Conservation (phyloP, 2,888 invertebrate genomes). For the Tetragonisca angustula region DNA sequence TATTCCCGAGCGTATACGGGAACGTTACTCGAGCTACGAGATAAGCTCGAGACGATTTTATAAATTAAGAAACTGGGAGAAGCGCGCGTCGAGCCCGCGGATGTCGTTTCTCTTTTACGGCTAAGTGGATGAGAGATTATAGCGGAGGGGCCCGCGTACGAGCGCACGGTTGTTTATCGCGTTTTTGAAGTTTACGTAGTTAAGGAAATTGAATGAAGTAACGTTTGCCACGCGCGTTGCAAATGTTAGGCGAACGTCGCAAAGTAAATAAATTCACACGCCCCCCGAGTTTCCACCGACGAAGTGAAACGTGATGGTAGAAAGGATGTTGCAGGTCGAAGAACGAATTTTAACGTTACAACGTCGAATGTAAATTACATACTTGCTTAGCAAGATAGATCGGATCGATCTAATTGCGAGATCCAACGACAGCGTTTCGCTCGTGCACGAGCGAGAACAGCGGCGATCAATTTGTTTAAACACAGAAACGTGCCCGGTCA, state of each 20-base stretch:
- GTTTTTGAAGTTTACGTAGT: neutral
- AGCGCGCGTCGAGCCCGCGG: too few relatives aligned
- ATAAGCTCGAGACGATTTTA: slow-evolving; percentile 13
- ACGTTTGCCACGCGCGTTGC: neutral
- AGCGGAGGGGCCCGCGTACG: neutral
- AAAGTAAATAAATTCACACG: neutral
- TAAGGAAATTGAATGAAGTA: neutral
- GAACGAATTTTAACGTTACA: neutral
- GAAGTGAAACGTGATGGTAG: too few relatives aligned
- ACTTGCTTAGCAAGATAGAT: neutral
- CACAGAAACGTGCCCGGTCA: neutral
- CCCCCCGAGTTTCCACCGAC: neutral
- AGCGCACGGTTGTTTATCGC: too few relatives aligned
- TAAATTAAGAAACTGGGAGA: slow-evolving; percentile 7
- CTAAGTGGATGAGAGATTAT: neutral
- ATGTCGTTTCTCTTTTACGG: neutral
- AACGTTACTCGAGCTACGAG: neutral
- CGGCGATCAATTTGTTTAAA: neutral
- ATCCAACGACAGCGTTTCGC: neutral
- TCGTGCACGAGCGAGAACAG: neutral
- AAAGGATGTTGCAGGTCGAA: neutral
- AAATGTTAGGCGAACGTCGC: neutral
- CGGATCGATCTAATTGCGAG: neutral
- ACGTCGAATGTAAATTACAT: neutral
- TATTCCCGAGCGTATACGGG: neutral